phyloP scores from a whole-genome alignment of 2,888 invertebrate genomes.

The Lasius fuliginosus region DNA sequence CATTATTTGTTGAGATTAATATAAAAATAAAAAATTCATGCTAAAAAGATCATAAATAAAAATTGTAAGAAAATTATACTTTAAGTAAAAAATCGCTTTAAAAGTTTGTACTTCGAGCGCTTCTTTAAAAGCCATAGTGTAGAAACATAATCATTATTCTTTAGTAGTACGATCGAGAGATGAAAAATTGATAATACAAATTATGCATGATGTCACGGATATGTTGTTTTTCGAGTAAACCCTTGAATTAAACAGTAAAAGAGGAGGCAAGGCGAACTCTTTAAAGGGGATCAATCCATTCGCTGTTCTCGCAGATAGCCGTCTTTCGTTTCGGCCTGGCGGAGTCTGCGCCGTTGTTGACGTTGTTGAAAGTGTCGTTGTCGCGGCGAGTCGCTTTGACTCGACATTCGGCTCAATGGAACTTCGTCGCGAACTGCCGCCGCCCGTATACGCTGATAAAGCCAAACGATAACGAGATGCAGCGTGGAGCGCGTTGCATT shows the following conservation, averaged over 20 bases:
- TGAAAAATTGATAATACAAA: neutral
- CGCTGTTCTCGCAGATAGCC: slow-evolving; percentile 16
- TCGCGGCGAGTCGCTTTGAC: slow-evolving; percentile 21
- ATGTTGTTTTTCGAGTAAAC: neutral
- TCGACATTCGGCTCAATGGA: slow-evolving; percentile 27
- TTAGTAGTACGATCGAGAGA: neutral
- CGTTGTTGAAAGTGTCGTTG: slow-evolving; percentile 12
- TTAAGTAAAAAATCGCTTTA: neutral
- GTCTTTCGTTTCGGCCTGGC: neutral
- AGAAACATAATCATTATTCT: neutral
- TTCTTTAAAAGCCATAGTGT: neutral
- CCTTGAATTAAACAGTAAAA: slow-evolving; percentile 17
- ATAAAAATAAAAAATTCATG: neutral
- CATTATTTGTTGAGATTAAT: neutral
- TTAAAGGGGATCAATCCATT: slow-evolving; percentile 59
- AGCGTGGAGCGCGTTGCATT: slow-evolving; percentile 35
- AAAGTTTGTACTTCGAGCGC: neutral
- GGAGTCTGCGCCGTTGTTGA: slow-evolving; percentile 23
- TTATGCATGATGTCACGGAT: neutral
- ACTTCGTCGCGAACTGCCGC: neutral
- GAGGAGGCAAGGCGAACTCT: slow-evolving; percentile 21
- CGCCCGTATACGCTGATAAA: slow-evolving; percentile 29
- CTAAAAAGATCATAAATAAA: neutral
- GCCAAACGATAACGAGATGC: slow-evolving; percentile 41
- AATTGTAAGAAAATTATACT: neutral